A percentile compares a stretch with the other conserved stretches of the same genome.
Evolutionary conservation across 2,113 vertebrate species (phyloP).

Genomic region (Lanius ludovicianus): DNA sequence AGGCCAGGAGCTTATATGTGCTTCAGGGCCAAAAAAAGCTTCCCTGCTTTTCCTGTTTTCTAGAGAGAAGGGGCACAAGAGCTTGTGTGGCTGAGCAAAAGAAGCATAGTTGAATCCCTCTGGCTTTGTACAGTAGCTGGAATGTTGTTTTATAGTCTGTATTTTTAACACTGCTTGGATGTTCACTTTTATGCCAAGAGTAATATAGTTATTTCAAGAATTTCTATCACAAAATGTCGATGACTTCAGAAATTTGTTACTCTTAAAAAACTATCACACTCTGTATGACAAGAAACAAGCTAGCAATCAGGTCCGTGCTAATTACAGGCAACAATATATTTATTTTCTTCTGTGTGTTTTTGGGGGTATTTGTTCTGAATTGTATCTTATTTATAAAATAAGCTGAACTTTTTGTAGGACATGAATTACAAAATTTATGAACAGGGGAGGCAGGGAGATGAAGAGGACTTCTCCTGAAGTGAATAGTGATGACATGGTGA

Average conservation of each 20-base stretch:
- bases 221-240: neutral
- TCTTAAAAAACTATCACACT: neutral
- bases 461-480: neutral
- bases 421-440: neutral
- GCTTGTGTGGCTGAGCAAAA: neutral
- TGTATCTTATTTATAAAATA: neutral
- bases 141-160: neutral
- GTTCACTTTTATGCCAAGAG: neutral
- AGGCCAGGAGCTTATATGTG: neutral
- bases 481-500: neutral
- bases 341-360: neutral
- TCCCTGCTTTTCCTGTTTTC: neutral
- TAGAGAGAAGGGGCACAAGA: neutral
- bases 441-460: neutral
- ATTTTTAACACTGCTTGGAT: neutral
- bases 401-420: neutral
- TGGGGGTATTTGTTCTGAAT: neutral
- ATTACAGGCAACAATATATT: neutral
- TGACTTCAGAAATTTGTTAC: neutral
- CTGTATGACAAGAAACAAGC: neutral
- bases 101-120: neutral
- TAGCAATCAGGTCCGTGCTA: neutral
- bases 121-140: neutral
- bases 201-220: neutral
- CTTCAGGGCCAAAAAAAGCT: neutral